phyloP scores from a whole-genome alignment of 2,888 invertebrate genomes.

The Aradus depressus region DNA sequence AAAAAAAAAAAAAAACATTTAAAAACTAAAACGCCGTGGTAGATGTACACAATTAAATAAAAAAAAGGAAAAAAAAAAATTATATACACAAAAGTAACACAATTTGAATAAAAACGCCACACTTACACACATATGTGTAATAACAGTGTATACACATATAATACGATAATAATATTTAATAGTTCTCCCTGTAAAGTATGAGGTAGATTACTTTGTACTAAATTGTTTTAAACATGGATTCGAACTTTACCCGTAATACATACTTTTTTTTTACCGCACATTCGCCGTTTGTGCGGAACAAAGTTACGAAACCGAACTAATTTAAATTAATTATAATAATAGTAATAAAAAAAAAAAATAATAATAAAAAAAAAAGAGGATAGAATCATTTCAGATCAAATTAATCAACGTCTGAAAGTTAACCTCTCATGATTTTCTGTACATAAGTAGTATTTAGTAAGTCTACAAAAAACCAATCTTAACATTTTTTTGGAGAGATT shows the following conservation, averaged over 20 bases:
- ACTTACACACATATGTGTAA: conserved; percentile 9
- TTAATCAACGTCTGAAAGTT: too few species aligned
- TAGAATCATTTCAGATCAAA: too few species aligned
- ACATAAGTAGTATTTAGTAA: too few species aligned
- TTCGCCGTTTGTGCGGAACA: conserved; percentile 14
- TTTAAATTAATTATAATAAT: conserved; percentile 11
- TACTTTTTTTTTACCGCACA: conserved; percentile 13
- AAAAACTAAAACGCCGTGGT: background rate
- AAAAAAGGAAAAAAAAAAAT: too few species aligned
- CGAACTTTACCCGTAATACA: conserved; percentile 15
- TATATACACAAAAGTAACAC: background rate
- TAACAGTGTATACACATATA: conserved; percentile 11
- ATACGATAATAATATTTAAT: conserved; percentile 18
- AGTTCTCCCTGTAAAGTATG: conserved; percentile 26
- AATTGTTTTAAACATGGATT: conserved; percentile 20
- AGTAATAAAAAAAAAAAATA: too few species aligned
- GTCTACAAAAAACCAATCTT: too few species aligned
- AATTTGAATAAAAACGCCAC: conserved; percentile 6
- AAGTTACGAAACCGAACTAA: conserved; percentile 17
- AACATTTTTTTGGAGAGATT: too few species aligned
- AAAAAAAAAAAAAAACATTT: conserved; percentile 3
- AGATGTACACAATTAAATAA: background rate
- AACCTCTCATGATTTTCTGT: too few species aligned
- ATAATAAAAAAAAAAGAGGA: too few species aligned
- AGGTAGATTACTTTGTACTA: conserved; percentile 33